Percentiles rank a stretch among this genome's conserved stretches.
phyloP scores from a whole-genome alignment of 2,797 vertebrate genomes.

The Coracias cyanogaster region DNA sequence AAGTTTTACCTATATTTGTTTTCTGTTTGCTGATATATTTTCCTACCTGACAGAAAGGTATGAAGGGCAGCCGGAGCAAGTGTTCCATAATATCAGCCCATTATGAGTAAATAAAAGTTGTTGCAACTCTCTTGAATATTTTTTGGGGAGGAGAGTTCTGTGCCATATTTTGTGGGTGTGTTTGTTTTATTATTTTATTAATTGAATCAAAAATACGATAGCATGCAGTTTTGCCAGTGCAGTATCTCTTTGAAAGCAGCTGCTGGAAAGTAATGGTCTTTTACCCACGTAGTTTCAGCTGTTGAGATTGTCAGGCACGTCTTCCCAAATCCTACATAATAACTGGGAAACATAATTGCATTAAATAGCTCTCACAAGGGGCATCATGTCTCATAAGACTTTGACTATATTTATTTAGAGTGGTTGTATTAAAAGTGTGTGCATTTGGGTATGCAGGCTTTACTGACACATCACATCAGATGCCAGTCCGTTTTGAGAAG shows the following conservation, averaged over 20 bases:
- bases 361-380: neutral
- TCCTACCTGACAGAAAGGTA: neutral
- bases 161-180: neutral
- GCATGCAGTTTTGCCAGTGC: neutral
- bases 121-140: neutral
- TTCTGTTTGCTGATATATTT: neutral
- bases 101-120: neutral
- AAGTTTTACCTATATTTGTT: neutral
- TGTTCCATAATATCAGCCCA: neutral
- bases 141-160: neutral
- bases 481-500: neutral
- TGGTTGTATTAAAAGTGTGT: neutral
- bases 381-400: neutral
- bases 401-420: neutral
- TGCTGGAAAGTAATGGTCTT: neutral
- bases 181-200: neutral
- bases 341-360: neutral
- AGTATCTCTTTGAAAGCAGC: neutral
- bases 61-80: neutral
- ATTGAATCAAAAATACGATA: neutral
- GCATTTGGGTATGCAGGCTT: neutral
- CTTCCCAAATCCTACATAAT: neutral
- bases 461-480: neutral
- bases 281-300: neutral
- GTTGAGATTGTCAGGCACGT: neutral